These are phyloP conservation scores for Liopterus haemorrhoidalis DNA, from an alignment of 2,888 invertebrate genomes.

Conservation along the genomic window DNA sequence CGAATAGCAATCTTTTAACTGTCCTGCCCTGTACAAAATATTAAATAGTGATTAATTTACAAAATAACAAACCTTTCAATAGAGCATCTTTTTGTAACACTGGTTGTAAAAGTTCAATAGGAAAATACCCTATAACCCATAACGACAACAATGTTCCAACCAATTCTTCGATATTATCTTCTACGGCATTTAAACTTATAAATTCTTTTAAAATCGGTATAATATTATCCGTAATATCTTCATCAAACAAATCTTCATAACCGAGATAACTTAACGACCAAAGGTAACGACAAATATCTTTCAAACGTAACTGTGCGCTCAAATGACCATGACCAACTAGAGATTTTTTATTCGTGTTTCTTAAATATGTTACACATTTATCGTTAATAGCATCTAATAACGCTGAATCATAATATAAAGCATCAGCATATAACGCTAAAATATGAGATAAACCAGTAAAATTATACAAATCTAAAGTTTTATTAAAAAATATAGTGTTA, in stretches of 20 bases:
- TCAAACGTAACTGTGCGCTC: conserved; percentile 37
- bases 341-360: conserved; percentile 27
- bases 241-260: conserved; percentile 33
- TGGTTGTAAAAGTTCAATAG: conserved; percentile 8
- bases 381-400: conserved; percentile 38
- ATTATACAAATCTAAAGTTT: conserved; percentile 39
- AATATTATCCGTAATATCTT: conserved; percentile 37
- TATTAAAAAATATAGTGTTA: conserved; percentile 41
- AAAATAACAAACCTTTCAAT: conserved; percentile 8
- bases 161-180: conserved; percentile 36
- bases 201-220: conserved; percentile 30
- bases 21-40: no score
- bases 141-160: conserved; percentile 42
- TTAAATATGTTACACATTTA: conserved; percentile 37
- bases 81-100: conserved; percentile 11
- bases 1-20: no score
- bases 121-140: conserved; percentile 40
- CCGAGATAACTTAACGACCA: conserved; percentile 44
- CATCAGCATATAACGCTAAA: conserved; percentile 44
- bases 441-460: conserved; percentile 44
- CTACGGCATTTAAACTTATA: conserved; percentile 32
- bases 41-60: no score
- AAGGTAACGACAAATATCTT: conserved; percentile 47
- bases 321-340: conserved; percentile 31
- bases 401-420: conserved; percentile 40